These are phyloP conservation scores for Vulpes vulpes DNA, from an alignment of 2,113 vertebrate species.

Conservation along the genomic window DNA sequence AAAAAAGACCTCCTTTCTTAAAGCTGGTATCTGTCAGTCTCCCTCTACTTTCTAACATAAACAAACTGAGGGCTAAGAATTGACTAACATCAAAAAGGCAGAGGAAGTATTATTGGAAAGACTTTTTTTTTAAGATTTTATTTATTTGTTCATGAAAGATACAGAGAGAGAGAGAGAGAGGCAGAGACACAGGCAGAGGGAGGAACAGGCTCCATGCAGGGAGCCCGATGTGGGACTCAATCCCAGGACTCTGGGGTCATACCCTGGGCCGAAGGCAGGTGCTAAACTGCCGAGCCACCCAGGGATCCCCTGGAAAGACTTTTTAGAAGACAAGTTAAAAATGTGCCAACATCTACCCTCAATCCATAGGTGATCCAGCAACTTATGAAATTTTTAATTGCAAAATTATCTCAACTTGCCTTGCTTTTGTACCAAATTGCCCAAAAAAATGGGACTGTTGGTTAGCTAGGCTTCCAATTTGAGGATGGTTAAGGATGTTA, in stretches of 20 bases:
- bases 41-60: neutral
- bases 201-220: no score
- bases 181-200: no score
- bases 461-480: neutral
- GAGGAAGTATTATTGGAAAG: neutral
- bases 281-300: no score
- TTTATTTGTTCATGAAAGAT: no score
- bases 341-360: neutral
- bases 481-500: neutral
- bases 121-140: neutral
- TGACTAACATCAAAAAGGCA: neutral
- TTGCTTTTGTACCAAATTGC: neutral
- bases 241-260: no score
- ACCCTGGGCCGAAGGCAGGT: no score
- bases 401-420: neutral
- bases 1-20: neutral
- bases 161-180: no score
- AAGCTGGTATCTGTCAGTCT: neutral
- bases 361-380: neutral
- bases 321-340: slow-evolving; percentile 19
- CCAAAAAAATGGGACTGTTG: neutral
- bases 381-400: neutral
- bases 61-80: neutral
- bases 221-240: no score
- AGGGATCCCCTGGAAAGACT: neutral